These are phyloP conservation scores for Phalloptychus januarius DNA, from an alignment of 2,797 vertebrate species.

Conservation along the genomic window DNA sequence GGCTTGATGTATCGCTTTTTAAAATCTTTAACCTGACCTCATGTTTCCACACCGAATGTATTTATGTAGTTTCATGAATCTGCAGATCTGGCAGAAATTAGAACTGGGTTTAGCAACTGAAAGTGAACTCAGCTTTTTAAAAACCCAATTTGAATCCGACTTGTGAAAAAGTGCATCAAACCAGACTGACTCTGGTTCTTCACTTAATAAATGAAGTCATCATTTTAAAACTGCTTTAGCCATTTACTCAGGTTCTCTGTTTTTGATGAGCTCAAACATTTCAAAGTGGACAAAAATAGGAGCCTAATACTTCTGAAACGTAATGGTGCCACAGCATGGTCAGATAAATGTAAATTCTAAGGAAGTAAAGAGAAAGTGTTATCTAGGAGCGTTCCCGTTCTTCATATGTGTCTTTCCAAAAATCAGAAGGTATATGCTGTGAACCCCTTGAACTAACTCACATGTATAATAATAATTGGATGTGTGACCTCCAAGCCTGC, in stretches of 20 bases:
- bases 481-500: background rate
- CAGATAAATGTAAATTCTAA: background rate
- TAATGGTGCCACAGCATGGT: background rate
- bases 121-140: background rate
- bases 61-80: background rate
- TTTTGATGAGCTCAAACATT: background rate
- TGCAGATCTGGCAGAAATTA: background rate
- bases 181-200: background rate
- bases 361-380: constrained; percentile 24
- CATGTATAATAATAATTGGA: background rate
- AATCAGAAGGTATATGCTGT: background rate
- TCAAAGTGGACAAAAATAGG: background rate
- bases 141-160: background rate
- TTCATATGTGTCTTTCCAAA: background rate
- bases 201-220: background rate
- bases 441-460: background rate
- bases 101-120: background rate
- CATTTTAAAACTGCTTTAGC: background rate
- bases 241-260: background rate
- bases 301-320: background rate
- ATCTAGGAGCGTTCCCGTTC: constrained; percentile 25
- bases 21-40: background rate
- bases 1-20: background rate
- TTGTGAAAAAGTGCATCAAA: background rate
- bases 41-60: background rate